Evolutionary conservation across 2,113 vertebrate species (phyloP).

Genomic region (Zosterops hypoxanthus): DNA sequence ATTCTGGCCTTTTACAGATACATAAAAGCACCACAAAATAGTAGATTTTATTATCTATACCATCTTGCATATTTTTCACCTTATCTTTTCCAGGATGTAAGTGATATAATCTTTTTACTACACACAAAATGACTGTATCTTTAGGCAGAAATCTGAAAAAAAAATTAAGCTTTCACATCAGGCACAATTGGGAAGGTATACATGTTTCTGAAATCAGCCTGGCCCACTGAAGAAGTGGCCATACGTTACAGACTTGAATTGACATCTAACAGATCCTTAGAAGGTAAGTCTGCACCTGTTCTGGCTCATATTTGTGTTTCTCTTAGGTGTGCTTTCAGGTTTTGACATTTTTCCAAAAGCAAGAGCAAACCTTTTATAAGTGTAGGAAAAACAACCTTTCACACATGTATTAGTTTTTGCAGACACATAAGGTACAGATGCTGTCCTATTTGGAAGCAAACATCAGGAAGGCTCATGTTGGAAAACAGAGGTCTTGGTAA

Average conservation of each 20-base stretch:
- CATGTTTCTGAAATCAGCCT: not conserved
- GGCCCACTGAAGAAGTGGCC: not conserved
- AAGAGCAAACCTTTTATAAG: not conserved
- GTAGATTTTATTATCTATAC: not conserved
- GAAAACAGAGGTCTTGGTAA: constrained; percentile 42
- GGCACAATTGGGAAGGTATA: fast-evolving
- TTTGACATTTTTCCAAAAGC: not conserved
- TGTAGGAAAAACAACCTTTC: not conserved
- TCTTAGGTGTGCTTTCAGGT: not conserved
- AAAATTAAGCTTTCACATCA: not conserved
- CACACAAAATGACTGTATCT: not conserved
- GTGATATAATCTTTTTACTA: not conserved
- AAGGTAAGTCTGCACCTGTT: not conserved
- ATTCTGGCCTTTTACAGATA: not conserved
- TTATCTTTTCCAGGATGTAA: not conserved
- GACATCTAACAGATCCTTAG: not conserved
- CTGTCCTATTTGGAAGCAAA: not conserved
- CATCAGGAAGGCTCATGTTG: constrained; percentile 29
- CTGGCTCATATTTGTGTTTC: not conserved
- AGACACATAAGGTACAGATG: not conserved
- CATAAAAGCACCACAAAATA: not conserved
- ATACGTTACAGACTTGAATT: not conserved
- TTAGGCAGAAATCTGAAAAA: not conserved
- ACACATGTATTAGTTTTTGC: not conserved
- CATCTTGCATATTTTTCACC: not conserved